Evolutionary conservation across 35 echinoderm and acorn worm species (phyloP).

Genomic region (Holothuria glaberrima): DNA sequence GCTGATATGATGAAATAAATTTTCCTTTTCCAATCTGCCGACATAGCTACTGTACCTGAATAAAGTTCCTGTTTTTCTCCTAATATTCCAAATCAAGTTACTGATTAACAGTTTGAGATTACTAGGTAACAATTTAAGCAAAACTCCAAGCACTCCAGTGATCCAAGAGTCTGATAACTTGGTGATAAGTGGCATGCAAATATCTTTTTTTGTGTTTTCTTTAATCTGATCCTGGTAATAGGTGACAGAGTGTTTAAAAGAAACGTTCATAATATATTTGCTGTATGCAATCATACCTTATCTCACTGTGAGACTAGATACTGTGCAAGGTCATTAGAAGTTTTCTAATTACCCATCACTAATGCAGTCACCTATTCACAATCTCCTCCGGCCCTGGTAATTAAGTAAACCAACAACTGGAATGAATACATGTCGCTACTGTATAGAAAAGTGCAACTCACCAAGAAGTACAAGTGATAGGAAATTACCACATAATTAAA

Average conservation of each 20-base stretch:
- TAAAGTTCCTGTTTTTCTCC: too few relatives aligned
- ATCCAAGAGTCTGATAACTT: constrained; percentile 29
- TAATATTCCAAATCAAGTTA: constrained; percentile 27
- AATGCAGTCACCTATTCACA: too few relatives aligned
- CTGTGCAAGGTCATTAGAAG: neutral
- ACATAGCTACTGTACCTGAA: too few relatives aligned
- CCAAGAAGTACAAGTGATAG: too few relatives aligned
- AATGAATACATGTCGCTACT: too few relatives aligned
- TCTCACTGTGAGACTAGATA: constrained; percentile 22
- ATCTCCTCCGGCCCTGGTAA: too few relatives aligned
- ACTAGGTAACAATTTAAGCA: constrained; percentile 35
- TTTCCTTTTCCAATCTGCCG: too few relatives aligned
- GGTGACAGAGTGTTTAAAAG: constrained; percentile 17
- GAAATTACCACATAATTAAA: too few relatives aligned
- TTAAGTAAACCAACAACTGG: too few relatives aligned
- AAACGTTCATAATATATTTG: constrained; percentile 34
- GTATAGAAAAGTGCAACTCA: too few relatives aligned
- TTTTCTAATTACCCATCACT: too few relatives aligned
- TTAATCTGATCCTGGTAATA: constrained; percentile 40
- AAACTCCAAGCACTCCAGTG: constrained; percentile 34
- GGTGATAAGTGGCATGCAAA: constrained; percentile 36
- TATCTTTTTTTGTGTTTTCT: neutral
- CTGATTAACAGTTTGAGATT: constrained; percentile 23
- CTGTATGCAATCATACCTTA: constrained; percentile 31
- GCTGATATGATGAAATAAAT: too few relatives aligned